Evolutionary conservation across 2,113 vertebrate species (phyloP).

Genomic region (Scytalopus superciliaris): DNA sequence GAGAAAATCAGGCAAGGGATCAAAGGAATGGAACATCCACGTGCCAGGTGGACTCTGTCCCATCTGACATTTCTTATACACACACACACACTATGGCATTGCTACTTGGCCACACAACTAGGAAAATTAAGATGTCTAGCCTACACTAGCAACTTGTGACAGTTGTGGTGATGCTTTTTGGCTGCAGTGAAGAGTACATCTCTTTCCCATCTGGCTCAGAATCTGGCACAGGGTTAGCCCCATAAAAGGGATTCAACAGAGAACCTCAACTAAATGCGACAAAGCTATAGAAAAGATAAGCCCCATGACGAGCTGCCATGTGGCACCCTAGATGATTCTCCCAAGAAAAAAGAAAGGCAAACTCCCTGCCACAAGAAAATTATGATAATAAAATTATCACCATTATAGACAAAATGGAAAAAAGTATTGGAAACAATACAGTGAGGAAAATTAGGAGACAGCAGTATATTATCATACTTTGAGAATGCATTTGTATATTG

Average conservation of each 20-base stretch:
- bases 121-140: constrained; percentile 68
- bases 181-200: constrained; percentile 29
- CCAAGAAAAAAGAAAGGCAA: background rate
- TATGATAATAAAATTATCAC: background rate
- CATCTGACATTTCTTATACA: constrained; percentile 68
- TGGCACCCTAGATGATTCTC: background rate
- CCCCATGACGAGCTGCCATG: background rate
- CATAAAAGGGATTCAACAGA: constrained; percentile 32
- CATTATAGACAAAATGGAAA: background rate
- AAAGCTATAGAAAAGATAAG: constrained; percentile 5
- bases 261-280: background rate
- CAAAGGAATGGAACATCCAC: constrained; percentile 31
- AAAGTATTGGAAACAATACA: background rate
- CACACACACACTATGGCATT: constrained; percentile 18
- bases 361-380: background rate
- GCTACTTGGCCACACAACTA: constrained; percentile 50
- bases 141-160: background rate
- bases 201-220: constrained; percentile 54
- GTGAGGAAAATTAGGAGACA: background rate
- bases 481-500: background rate
- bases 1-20: constrained; percentile 51
- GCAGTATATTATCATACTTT: background rate
- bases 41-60: constrained; percentile 60
- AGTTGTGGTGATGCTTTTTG: constrained; percentile 42
- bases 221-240: constrained; percentile 19